Percentiles rank a stretch among this genome's conserved stretches.
phyloP scores from a whole-genome alignment of 2,888 invertebrate species.

The Scrobipalpa costella region DNA sequence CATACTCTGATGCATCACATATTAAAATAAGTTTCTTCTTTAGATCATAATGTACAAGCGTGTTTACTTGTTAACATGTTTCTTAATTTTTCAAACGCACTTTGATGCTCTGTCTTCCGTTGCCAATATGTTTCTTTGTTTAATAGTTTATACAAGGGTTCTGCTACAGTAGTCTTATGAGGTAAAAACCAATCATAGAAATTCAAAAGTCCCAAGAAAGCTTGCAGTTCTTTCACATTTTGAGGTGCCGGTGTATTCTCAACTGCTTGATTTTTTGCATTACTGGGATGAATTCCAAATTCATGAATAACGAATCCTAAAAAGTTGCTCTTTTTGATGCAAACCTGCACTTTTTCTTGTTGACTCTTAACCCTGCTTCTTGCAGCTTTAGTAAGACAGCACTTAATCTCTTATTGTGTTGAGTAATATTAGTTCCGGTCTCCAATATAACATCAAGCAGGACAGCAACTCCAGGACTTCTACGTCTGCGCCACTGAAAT shows the following conservation, averaged over 20 bases:
- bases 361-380: neutral
- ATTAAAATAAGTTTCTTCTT: neutral
- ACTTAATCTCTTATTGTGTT: neutral
- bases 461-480: no score
- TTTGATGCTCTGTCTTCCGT: slow-evolving; percentile 33
- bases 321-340: neutral
- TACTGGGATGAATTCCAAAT: no score
- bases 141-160: neutral
- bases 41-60: no score
- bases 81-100: neutral
- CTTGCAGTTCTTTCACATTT: slow-evolving; percentile 22
- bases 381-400: neutral
- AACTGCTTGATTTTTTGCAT: no score
- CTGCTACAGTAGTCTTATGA: slow-evolving; percentile 14
- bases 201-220: slow-evolving; percentile 29
- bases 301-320: neutral
- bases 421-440: neutral
- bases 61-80: no score
- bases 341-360: slow-evolving; percentile 2
- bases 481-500: no score
- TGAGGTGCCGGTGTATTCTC: slow-evolving; percentile 10
- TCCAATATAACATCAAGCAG: neutral
- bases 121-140: slow-evolving; percentile 27
- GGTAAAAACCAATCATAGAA: slow-evolving; percentile 27
- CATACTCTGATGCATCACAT: slow-evolving; percentile 26